phyloP scores from a whole-genome alignment of 2,797 vertebrate species.

The Oreochromis grahami region DNA sequence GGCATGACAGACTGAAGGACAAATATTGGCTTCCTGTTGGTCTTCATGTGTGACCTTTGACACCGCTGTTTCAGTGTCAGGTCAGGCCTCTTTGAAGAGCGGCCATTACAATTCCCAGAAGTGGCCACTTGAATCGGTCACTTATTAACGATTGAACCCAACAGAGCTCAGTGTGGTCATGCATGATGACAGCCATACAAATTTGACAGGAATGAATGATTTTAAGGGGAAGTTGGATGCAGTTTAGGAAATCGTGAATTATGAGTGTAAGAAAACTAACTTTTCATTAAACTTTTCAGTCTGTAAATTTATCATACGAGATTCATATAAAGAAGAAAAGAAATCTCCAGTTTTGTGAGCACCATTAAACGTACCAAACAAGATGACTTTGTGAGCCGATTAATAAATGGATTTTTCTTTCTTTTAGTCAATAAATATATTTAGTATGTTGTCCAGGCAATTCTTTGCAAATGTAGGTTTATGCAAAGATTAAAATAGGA shows the following conservation, averaged over 20 bases:
- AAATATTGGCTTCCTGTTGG: slow-evolving; percentile 51
- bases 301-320: neutral
- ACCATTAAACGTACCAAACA: neutral
- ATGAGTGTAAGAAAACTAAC: neutral
- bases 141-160: slow-evolving; percentile 43
- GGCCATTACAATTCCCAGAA: slow-evolving; percentile 67
- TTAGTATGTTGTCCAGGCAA: neutral
- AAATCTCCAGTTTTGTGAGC: neutral
- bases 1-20: slow-evolving; percentile 11
- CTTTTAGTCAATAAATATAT: neutral
- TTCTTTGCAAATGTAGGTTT: neutral
- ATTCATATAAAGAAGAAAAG: neutral
- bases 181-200: neutral
- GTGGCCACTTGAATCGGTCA: slow-evolving; percentile 68
- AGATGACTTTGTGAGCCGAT: neutral
- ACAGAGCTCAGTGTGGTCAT: slow-evolving; percentile 1
- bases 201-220: slow-evolving; percentile 5
- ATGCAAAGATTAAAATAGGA: neutral
- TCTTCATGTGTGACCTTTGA: slow-evolving; percentile 62
- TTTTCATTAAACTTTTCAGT: neutral
- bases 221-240: neutral
- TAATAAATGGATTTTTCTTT: neutral
- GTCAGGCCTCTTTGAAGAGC: slow-evolving; percentile 60
- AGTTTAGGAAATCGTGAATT: neutral
- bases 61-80: slow-evolving; percentile 42